These are phyloP conservation scores for Tupiocoris notatus DNA, from an alignment of 2,888 invertebrate genomes.

Conservation along the genomic window DNA sequence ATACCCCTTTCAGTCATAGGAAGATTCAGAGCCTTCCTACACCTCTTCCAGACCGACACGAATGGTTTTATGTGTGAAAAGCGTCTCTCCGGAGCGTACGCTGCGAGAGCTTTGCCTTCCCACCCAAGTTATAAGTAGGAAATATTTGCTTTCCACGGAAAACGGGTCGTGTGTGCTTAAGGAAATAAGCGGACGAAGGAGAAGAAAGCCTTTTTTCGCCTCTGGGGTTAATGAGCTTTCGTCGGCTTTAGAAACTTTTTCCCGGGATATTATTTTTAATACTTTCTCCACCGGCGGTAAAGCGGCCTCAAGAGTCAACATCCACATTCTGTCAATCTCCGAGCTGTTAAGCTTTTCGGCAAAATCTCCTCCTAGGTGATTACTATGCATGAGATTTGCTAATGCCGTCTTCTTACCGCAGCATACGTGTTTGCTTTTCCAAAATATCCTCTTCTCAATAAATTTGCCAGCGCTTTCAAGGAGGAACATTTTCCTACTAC, in stretches of 20 bases:
- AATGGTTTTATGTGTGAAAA: conserved; percentile 28
- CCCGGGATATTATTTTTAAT: neutral
- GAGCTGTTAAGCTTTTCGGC: neutral
- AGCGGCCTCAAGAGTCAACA: neutral
- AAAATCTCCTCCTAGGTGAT: neutral
- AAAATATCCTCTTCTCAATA: too few species aligned
- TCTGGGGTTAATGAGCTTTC: conserved; percentile 31
- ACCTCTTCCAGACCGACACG: neutral
- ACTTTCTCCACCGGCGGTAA: neutral
- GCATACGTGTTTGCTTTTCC: too few species aligned
- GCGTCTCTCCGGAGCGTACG: neutral
- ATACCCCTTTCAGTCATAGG: neutral
- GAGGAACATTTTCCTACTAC: too few species aligned
- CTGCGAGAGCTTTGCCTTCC: too few species aligned
- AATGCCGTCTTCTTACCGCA: neutral
- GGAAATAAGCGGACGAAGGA: conserved; percentile 13
- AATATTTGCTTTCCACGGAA: conserved; percentile 27
- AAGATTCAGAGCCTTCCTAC: conserved; percentile 1
- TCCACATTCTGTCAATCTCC: neutral
- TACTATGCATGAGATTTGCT: neutral
- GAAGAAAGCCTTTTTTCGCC: neutral
- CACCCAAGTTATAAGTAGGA: conserved; percentile 28
- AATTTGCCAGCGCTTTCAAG: too few species aligned
- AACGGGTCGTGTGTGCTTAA: conserved; percentile 12
- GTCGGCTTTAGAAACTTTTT: neutral